These are phyloP conservation scores for Pelusios castaneus DNA, from an alignment of 2,113 vertebrate species.

Conservation along the genomic window DNA sequence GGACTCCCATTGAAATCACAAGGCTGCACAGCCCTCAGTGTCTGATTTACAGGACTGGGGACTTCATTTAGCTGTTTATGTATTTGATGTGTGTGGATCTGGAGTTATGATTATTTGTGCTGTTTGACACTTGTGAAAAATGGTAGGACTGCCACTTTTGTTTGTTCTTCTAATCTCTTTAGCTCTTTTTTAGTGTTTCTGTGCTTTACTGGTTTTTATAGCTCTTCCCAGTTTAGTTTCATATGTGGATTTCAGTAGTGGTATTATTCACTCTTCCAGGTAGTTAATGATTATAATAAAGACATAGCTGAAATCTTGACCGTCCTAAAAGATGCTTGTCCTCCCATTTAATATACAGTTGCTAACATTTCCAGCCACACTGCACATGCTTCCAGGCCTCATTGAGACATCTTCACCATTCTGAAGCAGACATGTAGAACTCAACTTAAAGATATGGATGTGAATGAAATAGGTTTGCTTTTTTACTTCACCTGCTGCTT, in stretches of 20 bases:
- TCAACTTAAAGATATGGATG: neutral
- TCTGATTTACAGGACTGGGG: neutral
- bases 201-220: neutral
- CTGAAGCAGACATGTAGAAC: neutral
- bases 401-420: neutral
- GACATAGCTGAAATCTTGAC: neutral
- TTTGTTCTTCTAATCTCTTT: too few species aligned
- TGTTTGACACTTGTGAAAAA: neutral
- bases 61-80: neutral
- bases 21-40: neutral
- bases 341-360: neutral
- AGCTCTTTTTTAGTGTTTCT: too few species aligned
- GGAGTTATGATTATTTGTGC: neutral
- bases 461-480: neutral
- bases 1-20: neutral
- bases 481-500: slow-evolving; percentile 16
- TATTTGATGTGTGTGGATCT: neutral
- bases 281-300: neutral
- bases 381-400: too few species aligned
- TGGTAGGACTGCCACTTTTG: neutral
- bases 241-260: neutral
- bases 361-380: neutral
- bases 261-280: neutral
- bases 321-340: neutral
- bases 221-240: neutral